Evolutionary conservation across 2,113 vertebrate genomes (phyloP).

Genomic region (Megaceryle torquata): DNA sequence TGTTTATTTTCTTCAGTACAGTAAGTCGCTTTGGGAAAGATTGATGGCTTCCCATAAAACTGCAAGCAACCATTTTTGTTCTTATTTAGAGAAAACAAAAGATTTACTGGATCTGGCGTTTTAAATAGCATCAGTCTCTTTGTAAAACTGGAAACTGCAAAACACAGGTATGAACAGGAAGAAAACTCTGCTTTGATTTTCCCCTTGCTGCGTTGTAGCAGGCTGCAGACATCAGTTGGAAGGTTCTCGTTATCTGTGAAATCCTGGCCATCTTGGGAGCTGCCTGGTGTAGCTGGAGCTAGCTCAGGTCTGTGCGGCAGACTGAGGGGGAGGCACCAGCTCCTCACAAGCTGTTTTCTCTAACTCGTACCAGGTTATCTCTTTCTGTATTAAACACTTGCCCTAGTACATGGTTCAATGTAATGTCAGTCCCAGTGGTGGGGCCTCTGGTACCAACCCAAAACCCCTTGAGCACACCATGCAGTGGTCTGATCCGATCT

Average conservation of each 20-base stretch:
- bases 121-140: constrained; percentile 39
- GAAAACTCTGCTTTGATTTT: constrained; percentile 31
- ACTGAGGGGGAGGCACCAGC: background rate
- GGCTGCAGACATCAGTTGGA: background rate
- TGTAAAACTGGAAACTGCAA: constrained; percentile 7
- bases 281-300: background rate
- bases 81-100: constrained; percentile 67
- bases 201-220: background rate
- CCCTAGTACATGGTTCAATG: background rate
- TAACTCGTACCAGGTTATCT: background rate
- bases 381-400: background rate
- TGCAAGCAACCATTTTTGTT: constrained; percentile 61
- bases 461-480: background rate
- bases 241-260: background rate
- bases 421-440: background rate
- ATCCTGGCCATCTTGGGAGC: background rate
- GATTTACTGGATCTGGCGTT: constrained; percentile 61
- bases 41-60: constrained; percentile 67
- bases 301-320: background rate
- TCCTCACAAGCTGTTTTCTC: background rate
- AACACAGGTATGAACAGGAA: background rate
- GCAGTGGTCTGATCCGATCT: background rate
- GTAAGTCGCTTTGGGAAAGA: constrained; percentile 65
- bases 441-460: background rate
- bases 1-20: constrained; percentile 62